A percentile compares a stretch with the other conserved stretches of the same genome.
phyloP scores from a whole-genome alignment of 2,113 vertebrate species.

The Reinhardtius hippoglossoides region DNA sequence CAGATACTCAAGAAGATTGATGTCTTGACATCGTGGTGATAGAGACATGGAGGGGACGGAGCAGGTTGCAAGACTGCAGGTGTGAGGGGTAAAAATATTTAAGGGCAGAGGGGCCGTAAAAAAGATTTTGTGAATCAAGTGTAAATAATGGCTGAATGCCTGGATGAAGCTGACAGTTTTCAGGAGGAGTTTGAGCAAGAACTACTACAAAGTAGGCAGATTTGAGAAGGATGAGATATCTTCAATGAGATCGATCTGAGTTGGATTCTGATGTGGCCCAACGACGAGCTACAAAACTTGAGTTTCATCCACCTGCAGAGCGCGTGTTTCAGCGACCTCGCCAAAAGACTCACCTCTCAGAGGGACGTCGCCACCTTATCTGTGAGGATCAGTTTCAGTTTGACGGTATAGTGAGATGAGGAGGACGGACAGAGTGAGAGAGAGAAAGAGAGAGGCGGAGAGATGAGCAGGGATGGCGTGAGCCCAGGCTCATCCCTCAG shows the following conservation, averaged over 20 bases:
- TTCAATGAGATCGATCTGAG: neutral
- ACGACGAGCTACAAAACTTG: neutral
- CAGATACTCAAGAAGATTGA: constrained; percentile 59
- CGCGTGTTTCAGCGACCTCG: no score
- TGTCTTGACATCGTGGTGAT: constrained; percentile 30
- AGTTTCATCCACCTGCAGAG: neutral
- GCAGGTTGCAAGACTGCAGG: neutral
- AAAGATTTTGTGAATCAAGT: constrained; percentile 12
- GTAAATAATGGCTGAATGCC: neutral
- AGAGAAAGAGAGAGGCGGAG: neutral
- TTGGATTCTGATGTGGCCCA: neutral
- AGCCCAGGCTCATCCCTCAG: constrained; percentile 41
- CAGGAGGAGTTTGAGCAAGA: neutral
- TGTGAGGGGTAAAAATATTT: constrained; percentile 26
- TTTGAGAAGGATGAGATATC: neutral
- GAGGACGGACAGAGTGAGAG: constrained; percentile 1
- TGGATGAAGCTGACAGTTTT: neutral
- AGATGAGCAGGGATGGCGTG: neutral
- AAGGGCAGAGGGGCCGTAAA: constrained; percentile 12
- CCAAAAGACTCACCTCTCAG: constrained; percentile 38
- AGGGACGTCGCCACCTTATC: constrained; percentile 50
- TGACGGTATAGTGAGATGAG: constrained; percentile 22
- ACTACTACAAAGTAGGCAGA: neutral
- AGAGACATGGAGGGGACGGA: constrained; percentile 26
- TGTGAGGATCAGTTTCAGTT: constrained; percentile 65